Base-by-base conservation (phyloP, 2,888 invertebrate species). In the Crepidodera aurea region DNA sequence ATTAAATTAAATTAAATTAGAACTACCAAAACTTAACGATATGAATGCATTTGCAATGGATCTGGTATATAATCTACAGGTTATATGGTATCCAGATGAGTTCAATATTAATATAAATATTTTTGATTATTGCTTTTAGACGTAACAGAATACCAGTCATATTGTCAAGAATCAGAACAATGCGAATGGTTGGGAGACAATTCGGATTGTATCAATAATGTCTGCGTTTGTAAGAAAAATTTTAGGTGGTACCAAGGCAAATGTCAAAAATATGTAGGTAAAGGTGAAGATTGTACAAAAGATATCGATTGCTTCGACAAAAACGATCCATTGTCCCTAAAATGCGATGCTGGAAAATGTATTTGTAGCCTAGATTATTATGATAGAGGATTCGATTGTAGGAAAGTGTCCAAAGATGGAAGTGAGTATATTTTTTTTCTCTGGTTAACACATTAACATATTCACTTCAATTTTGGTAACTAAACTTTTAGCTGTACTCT, bases 191-290 rank as follows among this genome's bases (percentile, higher is more conserved):
- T 74, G n/a, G 74, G 72, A 12, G 32, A 54, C 0, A 68, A 72
- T 54, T 62, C 67, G 1, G 48, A 42, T 4, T 74, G 74, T 51
- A 53, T 22, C n/a, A 63, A 69, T 25, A 68, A 67, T 39, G 60
- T 54, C 13, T 74, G 74, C 50, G 54, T 60, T 16, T 74, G 74
- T 51, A 16, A 64, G 19, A 51, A 60, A 39, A 65, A 65, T 7
- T 72, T 57, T 56, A 66, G 66, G 58, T 74, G 74, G 74, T 73
- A 67, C 39, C 62, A 67, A 42, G 74, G 74, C 15, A 61, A 66
- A 50, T 74, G 74, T 56, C 60, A 56, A 55, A 37, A 58, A 50
- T 71, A 62, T 50, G 68, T 60, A 1, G 64, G 54, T 18, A 67
- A 73, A 61, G 70, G 67, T 27, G 69, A 67, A 39, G 2, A 40